Base-by-base conservation (phyloP, 2,113 vertebrate genomes). In the Aspiorhynchus laticeps region DNA sequence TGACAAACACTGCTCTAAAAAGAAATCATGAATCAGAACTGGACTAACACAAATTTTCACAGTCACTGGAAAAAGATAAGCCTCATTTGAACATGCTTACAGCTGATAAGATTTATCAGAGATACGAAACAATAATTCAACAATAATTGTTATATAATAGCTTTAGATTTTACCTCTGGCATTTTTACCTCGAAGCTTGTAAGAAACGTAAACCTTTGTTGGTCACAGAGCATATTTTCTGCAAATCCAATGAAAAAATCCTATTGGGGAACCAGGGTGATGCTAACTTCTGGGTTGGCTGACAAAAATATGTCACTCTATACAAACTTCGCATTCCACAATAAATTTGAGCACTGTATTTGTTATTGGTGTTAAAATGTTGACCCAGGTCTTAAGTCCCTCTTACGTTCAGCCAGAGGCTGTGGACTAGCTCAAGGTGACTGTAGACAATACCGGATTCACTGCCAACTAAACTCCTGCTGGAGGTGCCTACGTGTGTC, bases 401-500 rank as follows among this genome's bases (percentile, higher is more conserved):
- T 31, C 51, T 65, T 38, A 48, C 21, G 75, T 80, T 89, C 90
- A 61, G 19, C 11, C 15, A 73, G 46, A 83, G 76, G 73, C 61
- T 59, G 41, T 12, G 59, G 79, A 63, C 59, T 36, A 86, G 24
- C 77, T 90, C 87, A 90, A 89, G 83, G 85, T 80, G 51, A 81
- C 88, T 41, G 87, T 86, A 89, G 79, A 88, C 86, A 61, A 26
- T 71, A 85, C 81, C 80, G 79, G 77, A 41, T 88, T 90, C 63
- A 87, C 88, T 84, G 87, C 90, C 92, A 94, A 90, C 88, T 91
- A 88, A 88, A 89, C 73, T 69, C 88, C 84, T 92, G 85, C 87
- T 91, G 88, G 88, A 93, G 91, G 88, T 90, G 92, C 89, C 88
- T 94, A 94, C 94, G 91, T 95, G 94, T 94, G 91, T 61, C 5